Evolutionary conservation across 1,140 invertebrate genomes (phyloP), one percentile per base, ranked within the genome.

Genomic region (Drosophila burlai): DNA sequence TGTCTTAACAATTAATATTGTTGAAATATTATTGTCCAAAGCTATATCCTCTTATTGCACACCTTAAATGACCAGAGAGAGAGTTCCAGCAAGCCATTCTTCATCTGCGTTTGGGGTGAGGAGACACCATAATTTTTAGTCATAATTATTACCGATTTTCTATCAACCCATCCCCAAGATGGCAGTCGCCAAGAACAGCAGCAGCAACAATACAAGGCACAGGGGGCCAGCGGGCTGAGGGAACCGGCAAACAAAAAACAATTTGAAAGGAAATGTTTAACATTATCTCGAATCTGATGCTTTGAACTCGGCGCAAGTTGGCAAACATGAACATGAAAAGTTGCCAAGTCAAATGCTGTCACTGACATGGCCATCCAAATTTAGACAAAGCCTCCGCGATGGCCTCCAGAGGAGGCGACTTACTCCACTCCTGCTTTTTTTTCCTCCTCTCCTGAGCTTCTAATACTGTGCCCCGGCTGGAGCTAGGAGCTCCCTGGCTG

Each of bases 241-340:
- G 60, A 29, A 34, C 50, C 50, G 50, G 76, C 61, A 75, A 62
- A 45, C 59, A 67, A 69, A 68, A 77, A 78, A 69, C 75, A 86
- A 86, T 86, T 86, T 89, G 83, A 86, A 86, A 86, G 83, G 84
- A 87, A 86, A 89, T 85, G 83, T 83, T 85, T 71, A 83, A 83
- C 77, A 83, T 86, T 86, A 86, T 86, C 83, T 89, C 54, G 52
- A 77, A 86, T 86, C 84, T 89, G 80, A 84, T 89, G 83, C 83
- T 87, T 89, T 87, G 83, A 87, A 89, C 83, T 84, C 65, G 54
- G 84, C 84, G 84, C 84, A 79, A 83, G 80, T 89, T 80, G 84
- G 71, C 68, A 65, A 79, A 79, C 58, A 52, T 79, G 76, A 78
- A 79, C 83, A 83, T 83, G 79, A 78, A 84, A 82, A 83, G 83